Percentiles rank a stretch among this genome's conserved stretches.
These are phyloP conservation scores for Chirona hameri DNA, from an alignment of 2,888 invertebrate species.

Conservation along the genomic window DNA sequence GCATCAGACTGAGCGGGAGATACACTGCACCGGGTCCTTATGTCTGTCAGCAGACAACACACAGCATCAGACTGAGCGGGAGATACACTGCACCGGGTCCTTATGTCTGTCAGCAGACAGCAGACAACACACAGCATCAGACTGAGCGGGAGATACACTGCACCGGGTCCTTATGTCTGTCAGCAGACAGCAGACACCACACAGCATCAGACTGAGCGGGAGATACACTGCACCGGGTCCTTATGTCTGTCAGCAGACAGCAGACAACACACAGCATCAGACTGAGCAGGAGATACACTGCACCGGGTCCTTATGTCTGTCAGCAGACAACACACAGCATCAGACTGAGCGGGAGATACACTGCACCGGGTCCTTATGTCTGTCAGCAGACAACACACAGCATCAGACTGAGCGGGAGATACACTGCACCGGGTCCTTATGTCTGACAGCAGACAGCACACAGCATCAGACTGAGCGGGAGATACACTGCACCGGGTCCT, in stretches of 20 bases:
- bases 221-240: too few relatives aligned
- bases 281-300: slow-evolving; percentile 89
- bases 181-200: too few relatives aligned
- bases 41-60: slow-evolving; percentile 60
- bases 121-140: slow-evolving; percentile 60
- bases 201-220: too few relatives aligned
- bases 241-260: slow-evolving; percentile 55
- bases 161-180: slow-evolving; percentile 89
- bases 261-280: slow-evolving; percentile 91
- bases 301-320: slow-evolving; percentile 89
- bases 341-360: slow-evolving; percentile 85
- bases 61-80: slow-evolving; percentile 82
- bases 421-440: slow-evolving; percentile 92
- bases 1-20: slow-evolving; percentile 81
- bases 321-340: slow-evolving; percentile 55
- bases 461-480: too few relatives aligned
- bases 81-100: slow-evolving; percentile 90
- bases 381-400: slow-evolving; percentile 54
- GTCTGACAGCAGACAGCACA: slow-evolving; percentile 55
- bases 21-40: slow-evolving; percentile 89
- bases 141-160: slow-evolving; percentile 89
- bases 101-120: slow-evolving; percentile 67
- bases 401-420: slow-evolving; percentile 84
- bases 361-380: slow-evolving; percentile 93
- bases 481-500: too few relatives aligned